phyloP scores from a whole-genome alignment of 1,140 invertebrate species.

The Cydia strobilella region DNA sequence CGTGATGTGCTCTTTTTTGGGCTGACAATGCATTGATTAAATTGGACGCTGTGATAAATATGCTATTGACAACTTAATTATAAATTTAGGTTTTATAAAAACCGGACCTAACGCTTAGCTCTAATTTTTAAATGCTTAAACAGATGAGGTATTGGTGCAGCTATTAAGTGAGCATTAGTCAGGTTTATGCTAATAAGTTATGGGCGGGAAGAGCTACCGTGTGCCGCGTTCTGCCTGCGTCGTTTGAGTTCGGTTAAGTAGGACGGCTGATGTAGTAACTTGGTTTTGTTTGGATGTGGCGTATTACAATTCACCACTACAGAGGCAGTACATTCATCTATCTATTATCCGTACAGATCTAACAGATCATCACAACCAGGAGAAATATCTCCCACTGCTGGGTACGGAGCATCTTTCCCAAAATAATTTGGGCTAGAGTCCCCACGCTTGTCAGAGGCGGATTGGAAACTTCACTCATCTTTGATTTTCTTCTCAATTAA shows the following conservation, averaged over 20 bases:
- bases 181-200: conserved; percentile 4
- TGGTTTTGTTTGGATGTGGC: conserved; percentile 50
- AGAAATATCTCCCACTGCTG: no score
- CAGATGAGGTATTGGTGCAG: background rate
- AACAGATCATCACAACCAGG: no score
- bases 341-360: no score
- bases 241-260: conserved; percentile 23
- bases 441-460: no score
- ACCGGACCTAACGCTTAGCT: background rate
- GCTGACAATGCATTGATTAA: background rate
- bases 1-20: background rate
- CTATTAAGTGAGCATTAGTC: conserved; percentile 9
- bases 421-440: no score
- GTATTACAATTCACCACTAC: conserved; percentile 10
- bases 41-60: conserved; percentile 1
- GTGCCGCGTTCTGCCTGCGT: conserved; percentile 5
- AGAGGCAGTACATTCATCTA: no score
- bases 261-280: background rate
- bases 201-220: conserved; percentile 21
- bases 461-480: no score
- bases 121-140: conserved; percentile 2
- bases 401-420: no score
- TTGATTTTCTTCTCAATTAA: no score
- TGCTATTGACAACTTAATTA: background rate
- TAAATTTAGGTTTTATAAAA: background rate